phyloP scores from a whole-genome alignment of 1,140 invertebrate species.

The Colletes gigas region DNA sequence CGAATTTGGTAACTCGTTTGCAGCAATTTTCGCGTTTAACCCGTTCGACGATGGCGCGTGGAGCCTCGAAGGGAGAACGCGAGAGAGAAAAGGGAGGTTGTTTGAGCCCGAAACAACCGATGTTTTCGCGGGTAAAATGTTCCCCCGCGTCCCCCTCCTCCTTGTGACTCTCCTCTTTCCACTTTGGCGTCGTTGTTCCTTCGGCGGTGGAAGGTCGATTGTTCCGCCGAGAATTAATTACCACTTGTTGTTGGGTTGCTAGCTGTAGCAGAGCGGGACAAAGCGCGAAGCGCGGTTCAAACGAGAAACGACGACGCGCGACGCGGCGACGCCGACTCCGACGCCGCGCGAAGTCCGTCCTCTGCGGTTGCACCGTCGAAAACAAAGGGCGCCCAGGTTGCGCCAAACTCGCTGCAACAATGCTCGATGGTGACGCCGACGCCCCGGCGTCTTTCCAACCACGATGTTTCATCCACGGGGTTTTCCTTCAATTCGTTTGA shows the following conservation, averaged over 20 bases:
- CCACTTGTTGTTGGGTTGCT: conserved; percentile 71
- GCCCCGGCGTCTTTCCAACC: conserved; percentile 60
- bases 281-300: conserved; percentile 68
- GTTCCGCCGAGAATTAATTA: conserved; percentile 77
- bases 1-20: background rate
- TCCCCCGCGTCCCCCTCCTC: conserved; percentile 3
- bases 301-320: conserved; percentile 65
- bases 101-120: conserved; percentile 41
- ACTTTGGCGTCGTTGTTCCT: conserved; percentile 32
- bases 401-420: conserved; percentile 40
- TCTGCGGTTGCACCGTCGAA: conserved; percentile 29
- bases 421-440: conserved; percentile 46
- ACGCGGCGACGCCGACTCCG: no score
- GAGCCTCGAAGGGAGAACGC: background rate
- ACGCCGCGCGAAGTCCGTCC: conserved; percentile 20
- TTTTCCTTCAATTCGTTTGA: background rate
- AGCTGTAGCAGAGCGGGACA: conserved; percentile 57
- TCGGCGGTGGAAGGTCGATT: conserved; percentile 65
- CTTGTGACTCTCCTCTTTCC: background rate
- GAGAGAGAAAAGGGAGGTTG: conserved; percentile 28
- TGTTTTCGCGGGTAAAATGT: conserved; percentile 39
- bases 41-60: conserved; percentile 12
- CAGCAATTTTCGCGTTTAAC: conserved; percentile 19
- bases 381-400: conserved; percentile 45
- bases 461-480: conserved; percentile 35